Conservation (phyloP, 2,888 invertebrate species). For the Tineola bisselliella region DNA sequence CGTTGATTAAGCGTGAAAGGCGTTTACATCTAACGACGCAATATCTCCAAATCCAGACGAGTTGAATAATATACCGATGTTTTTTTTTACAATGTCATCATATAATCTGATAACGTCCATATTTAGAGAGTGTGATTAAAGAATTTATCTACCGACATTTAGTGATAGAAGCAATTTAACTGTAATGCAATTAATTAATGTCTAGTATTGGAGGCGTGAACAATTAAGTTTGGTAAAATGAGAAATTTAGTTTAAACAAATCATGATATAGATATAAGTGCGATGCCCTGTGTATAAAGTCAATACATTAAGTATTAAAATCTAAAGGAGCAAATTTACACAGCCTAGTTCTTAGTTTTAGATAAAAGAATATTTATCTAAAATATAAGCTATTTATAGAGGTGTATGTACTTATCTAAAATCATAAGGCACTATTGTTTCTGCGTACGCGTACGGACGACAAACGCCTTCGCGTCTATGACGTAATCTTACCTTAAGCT, state of each 20-base stretch:
- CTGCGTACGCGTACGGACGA: constrained; percentile 13
- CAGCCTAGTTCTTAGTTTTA: neutral
- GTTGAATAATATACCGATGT: neutral
- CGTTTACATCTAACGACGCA: too few relatives aligned
- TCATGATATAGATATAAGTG: neutral
- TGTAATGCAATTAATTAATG: too few relatives aligned
- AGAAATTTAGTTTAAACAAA: too few relatives aligned
- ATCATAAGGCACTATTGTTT: constrained; percentile 6
- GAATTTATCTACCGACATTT: neutral
- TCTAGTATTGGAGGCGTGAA: too few relatives aligned
- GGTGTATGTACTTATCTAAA: neutral
- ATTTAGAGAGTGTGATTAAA: neutral
- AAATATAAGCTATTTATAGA: neutral
- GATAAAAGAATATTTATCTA: neutral
- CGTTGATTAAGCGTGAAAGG: neutral
- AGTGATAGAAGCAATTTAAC: too few relatives aligned
- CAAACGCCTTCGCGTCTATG: constrained; percentile 26
- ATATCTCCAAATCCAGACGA: neutral
- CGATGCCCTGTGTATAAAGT: neutral
- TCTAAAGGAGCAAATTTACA: neutral
- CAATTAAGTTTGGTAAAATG: too few relatives aligned
- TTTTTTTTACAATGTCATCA: neutral
- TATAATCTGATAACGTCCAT: neutral
- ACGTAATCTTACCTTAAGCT: constrained; percentile 37
- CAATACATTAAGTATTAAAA: neutral